Evolutionary conservation across 2,113 vertebrate species (phyloP).

Genomic region (Hystrix cristata): DNA sequence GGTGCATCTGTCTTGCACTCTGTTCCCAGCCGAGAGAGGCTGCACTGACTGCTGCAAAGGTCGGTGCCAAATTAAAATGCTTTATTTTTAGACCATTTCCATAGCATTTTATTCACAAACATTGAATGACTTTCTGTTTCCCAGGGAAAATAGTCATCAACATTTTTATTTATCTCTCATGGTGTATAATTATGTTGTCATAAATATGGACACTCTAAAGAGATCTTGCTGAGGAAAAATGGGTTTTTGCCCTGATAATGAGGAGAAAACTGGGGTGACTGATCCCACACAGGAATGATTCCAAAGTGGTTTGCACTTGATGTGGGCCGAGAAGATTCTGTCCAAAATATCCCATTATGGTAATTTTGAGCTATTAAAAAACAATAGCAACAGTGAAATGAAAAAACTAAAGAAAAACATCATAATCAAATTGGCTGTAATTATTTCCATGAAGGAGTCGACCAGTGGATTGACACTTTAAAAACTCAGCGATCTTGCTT

Average conservation of each 20-base stretch:
- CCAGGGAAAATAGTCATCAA: slow-evolving; percentile 62
- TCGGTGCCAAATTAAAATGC: slow-evolving; percentile 52
- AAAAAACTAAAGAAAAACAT: slow-evolving; percentile 14
- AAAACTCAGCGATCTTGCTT: background rate
- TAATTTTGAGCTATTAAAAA: slow-evolving; percentile 53
- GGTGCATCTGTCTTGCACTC: fast-evolving
- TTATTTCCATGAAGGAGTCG: background rate
- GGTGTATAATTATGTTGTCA: slow-evolving; percentile 59
- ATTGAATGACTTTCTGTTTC: slow-evolving; percentile 64
- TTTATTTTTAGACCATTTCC: slow-evolving; percentile 26
- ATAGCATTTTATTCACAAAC: slow-evolving; percentile 61
- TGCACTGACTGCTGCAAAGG: background rate
- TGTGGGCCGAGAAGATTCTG: background rate
- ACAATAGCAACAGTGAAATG: background rate
- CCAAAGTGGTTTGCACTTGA: slow-evolving; percentile 19
- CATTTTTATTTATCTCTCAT: slow-evolving; percentile 60
- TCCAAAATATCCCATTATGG: background rate
- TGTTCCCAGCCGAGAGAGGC: background rate
- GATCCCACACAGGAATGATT: slow-evolving; percentile 20
- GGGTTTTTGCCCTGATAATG: background rate
- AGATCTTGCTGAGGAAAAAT: slow-evolving; percentile 3
- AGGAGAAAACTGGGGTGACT: slow-evolving; percentile 31
- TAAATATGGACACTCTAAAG: slow-evolving; percentile 58
- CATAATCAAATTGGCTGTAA: slow-evolving; percentile 9
- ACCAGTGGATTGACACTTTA: background rate